Conservation (phyloP, 2,888 invertebrate species). For the Apodemia hepburni region DNA sequence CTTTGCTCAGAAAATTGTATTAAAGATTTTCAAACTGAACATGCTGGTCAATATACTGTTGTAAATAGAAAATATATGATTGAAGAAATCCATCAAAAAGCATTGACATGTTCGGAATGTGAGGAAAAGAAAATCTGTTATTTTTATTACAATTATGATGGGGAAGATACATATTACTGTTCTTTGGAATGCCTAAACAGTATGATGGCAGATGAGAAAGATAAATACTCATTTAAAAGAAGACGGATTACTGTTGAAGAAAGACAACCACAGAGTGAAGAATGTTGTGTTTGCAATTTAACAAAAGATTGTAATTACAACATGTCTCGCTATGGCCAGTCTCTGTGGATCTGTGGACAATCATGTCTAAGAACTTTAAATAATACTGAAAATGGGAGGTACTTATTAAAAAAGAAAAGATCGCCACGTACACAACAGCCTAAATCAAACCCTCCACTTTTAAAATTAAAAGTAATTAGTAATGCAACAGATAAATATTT, state of each 20-base stretch:
- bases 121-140: slow-evolving; percentile 65
- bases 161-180: slow-evolving; percentile 71
- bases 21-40: slow-evolving; percentile 55
- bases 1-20: slow-evolving; percentile 76
- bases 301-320: slow-evolving; percentile 66
- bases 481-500: slow-evolving; percentile 76
- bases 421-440: slow-evolving; percentile 32
- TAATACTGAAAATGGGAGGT: slow-evolving; percentile 56
- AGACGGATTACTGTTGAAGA: slow-evolving; percentile 72
- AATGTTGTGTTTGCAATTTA: slow-evolving; percentile 74
- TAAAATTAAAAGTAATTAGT: slow-evolving; percentile 72
- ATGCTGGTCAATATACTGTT: slow-evolving; percentile 52
- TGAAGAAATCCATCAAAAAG: slow-evolving; percentile 56
- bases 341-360: slow-evolving; percentile 76
- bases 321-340: slow-evolving; percentile 73
- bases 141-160: slow-evolving; percentile 68
- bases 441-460: slow-evolving; percentile 48
- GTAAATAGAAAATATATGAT: slow-evolving; percentile 58
- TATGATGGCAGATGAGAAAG: slow-evolving; percentile 74
- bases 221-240: slow-evolving; percentile 77
- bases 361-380: slow-evolving; percentile 78
- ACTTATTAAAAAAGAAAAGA: slow-evolving; percentile 49
- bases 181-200: slow-evolving; percentile 77
- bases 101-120: slow-evolving; percentile 59
- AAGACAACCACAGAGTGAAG: slow-evolving; percentile 39